Base-by-base conservation (phyloP, 2,797 vertebrate species). In the Sorex maritimensis region DNA sequence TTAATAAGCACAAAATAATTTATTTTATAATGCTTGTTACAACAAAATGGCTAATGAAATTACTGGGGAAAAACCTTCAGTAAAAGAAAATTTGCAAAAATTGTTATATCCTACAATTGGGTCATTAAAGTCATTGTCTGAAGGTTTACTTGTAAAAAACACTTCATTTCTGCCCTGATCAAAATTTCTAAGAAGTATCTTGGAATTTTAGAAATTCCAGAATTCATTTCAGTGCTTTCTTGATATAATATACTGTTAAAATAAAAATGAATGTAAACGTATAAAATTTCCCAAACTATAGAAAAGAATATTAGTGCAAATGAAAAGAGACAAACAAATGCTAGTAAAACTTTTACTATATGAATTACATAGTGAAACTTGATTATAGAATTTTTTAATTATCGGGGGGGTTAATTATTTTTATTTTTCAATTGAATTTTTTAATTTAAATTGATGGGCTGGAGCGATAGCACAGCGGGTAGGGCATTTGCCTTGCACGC, bases 311-410 rank as follows among this genome's bases (percentile, higher is more conserved):
- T 55, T 85, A 81, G 13, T 75, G 24, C 23, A 72, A 92, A 28
- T 38, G n/a, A 78, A 85, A 75, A 68, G 28, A 72, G 41, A 81
- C 34, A 65, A 65, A 74, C 30, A 77, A 81, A n/a, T 19, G 24
- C 2, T 15, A 58, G 4, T 81, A 73, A 86, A 78, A 10, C 24
- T 79, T 80, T 85, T 85, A 0, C 74, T 44, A 72, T 7, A 28
- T 83, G 4, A 83, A 79, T 88, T 83, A 73, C 13, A 55, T 44
- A 80, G 84, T 80, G 49, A 87, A 84, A 88, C 38, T 85, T 92
- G 34, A 23, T 24, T 73, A 8, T 87, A 81, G 13, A 38, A 44
- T 52, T 8, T 52, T 67, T 92, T 24, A 34, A 46, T 5, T 44
- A 44, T 44, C 41, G 4, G 41, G 41, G 34, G 34, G 34, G 34